Percentiles rank a stretch among this genome's conserved stretches.
Evolutionary conservation across 1,140 invertebrate species (phyloP).

Genomic region (Pogonomyrmex barbatus): DNA sequence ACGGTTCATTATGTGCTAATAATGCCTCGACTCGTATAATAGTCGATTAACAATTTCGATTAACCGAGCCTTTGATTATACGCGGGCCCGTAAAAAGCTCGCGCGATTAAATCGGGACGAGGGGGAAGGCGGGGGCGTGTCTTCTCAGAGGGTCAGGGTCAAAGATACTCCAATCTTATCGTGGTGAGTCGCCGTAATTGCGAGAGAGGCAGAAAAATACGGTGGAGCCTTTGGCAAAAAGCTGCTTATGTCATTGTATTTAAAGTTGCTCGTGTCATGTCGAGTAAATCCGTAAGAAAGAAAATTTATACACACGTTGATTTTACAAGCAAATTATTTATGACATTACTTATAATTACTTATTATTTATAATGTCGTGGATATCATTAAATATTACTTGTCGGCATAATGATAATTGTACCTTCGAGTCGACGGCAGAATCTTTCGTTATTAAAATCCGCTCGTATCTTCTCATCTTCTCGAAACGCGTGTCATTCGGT

Average conservation of each 20-base stretch:
- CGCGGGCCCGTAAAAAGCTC: background rate
- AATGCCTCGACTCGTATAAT: background rate
- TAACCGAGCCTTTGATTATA: background rate
- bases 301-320: background rate
- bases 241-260: background rate
- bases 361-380: too few relatives aligned
- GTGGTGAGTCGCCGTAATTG: conserved; percentile 32
- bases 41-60: conserved; percentile 30
- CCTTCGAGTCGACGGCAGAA: background rate
- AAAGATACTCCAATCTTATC: conserved; percentile 56
- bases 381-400: too few relatives aligned
- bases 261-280: conserved; percentile 30
- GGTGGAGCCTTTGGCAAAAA: background rate
- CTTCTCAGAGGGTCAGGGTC: conserved; percentile 55
- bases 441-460: background rate
- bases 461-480: background rate
- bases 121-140: background rate
- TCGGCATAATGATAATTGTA: background rate
- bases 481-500: background rate
- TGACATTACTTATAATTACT: too few relatives aligned
- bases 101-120: conserved; percentile 2
- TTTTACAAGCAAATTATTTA: too few relatives aligned
- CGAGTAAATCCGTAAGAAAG: background rate
- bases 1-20: conserved; percentile 28
- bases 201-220: background rate